Evolutionary conservation across 92 coral and sea anemone genomes (phyloP), one percentile per base, ranked within the genome.

Genomic region (Parazoanthus atlanticus): DNA sequence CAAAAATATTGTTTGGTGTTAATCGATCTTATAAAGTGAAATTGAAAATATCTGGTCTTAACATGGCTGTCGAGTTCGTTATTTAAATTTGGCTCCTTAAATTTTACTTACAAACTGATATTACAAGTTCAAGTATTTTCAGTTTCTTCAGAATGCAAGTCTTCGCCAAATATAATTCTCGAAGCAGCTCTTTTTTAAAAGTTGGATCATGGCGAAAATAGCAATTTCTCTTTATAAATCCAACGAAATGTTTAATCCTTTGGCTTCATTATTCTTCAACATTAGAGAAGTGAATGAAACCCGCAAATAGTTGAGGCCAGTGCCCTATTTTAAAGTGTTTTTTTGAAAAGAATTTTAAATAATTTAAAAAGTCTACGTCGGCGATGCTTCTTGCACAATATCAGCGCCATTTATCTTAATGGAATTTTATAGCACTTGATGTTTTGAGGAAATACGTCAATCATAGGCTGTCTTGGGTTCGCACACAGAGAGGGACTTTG

Each of bases 341-440:
- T 23, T 61, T 21, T 3, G 4, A 5, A 19, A 61, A 61, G 69
- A 3, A 23, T 61, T 61, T 52, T 13, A 52, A 61, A 61, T 19
- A 23, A 61, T 61, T 61, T 61, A 23, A 61, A 38, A 41, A 40
- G 19, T 41, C 77, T 69, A 9, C 12, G 76, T 70, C 6, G 36
- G 13, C 30, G 36, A 23, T 82, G 61, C 28, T 46, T 36, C 66
- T 67, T 7, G 41, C 86, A 70, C 87, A 84, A 84, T 84, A 84
- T 84, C 87, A 70, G 33, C 28, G 66, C 43, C 43, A 43, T 40
- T 67, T 15, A 83, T 83, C 86, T 83, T 40, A 83, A 83, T 69
- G 86, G 36, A 11, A 82, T 82, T 40, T 82, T 8, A 78, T 29
- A n/a, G 7, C 38, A 36, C 7, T n/a, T 28, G 78, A 21, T 67